Conservation (phyloP, 2,113 vertebrate species). For the Phocoena sinus region DNA sequence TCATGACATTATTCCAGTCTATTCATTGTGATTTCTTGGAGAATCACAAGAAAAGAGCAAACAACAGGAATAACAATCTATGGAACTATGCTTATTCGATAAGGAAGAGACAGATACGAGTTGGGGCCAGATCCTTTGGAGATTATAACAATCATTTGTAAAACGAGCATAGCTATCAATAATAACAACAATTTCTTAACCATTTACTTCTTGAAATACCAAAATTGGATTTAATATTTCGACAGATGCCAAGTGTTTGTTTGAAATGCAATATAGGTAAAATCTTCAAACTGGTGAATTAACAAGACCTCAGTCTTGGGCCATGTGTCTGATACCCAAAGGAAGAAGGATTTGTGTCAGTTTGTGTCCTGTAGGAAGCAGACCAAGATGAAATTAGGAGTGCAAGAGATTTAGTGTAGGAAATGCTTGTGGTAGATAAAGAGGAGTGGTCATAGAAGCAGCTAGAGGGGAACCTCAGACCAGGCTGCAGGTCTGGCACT, state of each 20-base stretch:
- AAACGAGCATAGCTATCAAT: background rate
- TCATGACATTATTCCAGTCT: background rate
- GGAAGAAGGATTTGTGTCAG: background rate
- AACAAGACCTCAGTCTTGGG: background rate
- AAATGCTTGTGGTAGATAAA: background rate
- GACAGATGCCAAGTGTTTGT: background rate
- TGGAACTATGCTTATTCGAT: background rate
- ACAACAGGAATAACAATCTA: constrained; percentile 39
- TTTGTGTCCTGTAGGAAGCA: background rate
- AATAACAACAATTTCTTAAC: constrained; percentile 40
- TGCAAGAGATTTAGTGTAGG: background rate
- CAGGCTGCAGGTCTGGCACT: background rate
- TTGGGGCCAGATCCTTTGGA: background rate
- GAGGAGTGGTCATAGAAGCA: background rate
- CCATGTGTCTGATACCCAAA: background rate
- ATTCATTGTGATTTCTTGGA: constrained; percentile 46
- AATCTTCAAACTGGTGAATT: background rate
- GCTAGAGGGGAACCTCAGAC: background rate
- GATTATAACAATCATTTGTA: constrained; percentile 4
- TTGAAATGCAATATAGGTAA: background rate
- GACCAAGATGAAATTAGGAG: background rate
- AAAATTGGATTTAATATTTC: background rate
- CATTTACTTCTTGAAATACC: background rate
- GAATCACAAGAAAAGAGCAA: constrained; percentile 24
- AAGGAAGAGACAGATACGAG: constrained; percentile 3